Base-by-base conservation (phyloP, 2,888 invertebrate genomes). In the Cantharis rufa region DNA sequence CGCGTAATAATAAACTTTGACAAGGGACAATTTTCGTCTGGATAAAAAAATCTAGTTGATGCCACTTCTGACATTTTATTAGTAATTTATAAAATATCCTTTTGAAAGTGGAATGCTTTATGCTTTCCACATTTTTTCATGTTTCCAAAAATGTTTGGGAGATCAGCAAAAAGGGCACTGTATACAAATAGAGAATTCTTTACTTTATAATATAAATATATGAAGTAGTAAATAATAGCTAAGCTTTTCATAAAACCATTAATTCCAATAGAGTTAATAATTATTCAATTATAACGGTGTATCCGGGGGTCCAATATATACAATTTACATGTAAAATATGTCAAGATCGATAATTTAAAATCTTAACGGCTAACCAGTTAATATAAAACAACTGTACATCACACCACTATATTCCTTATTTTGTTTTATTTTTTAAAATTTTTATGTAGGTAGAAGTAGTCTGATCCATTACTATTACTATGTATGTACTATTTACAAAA, bases 371-470 rank as follows among this genome's bases (percentile, higher is more conserved):
- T 15, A 48, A 63, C 63, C 10, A 16, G 61, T 76, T 18, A 63
- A 18, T 10, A 69, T 62, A 61, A 18, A 15, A 62, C 75, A 75
- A 71, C 71, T 75, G 80, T 66, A 66, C 13, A 66, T 66, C 64
- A 66, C 21, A 66, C 64, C 21, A 66, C 64, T 21, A n/a, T 64
- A 64, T 66, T 66, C n/a, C 48, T 48, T 48, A n/a, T 48, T 48
- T 48, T 48, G n/a, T n/a, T 48, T 48, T n/a, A 7, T 48, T 48
- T 48, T 48, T 48, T n/a, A 7, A 1, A 48, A n/a, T 5, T 48
- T n/a, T 5, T 1, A n/a, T 7, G n/a, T 48, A 48, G 7, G 13
- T n/a, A n/a, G n/a, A 48, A 48, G n/a, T n/a, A 48, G n/a, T 48
- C 48, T n/a, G 2, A 9, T 48, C n/a, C 0, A 48, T n/a, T 48